Percentiles rank a stretch among this genome's conserved stretches.
Conservation (phyloP, 1,140 invertebrate species). For the Spodoptera litura region DNA sequence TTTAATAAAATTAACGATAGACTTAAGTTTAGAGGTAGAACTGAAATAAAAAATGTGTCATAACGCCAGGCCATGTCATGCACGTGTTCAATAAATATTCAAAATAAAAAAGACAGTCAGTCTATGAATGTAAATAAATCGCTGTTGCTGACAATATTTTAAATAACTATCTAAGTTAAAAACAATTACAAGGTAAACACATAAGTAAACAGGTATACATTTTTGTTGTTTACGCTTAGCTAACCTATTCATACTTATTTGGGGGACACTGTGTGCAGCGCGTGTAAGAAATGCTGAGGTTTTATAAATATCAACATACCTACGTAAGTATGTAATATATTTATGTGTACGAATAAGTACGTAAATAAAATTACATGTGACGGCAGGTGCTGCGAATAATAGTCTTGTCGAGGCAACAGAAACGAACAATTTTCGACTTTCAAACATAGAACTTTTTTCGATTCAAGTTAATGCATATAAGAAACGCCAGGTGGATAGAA, state of each 20-base stretch:
- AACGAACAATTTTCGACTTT: conserved; percentile 4
- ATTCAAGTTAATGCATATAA: conserved; percentile 5
- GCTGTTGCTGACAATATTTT: background rate
- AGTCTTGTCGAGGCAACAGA: conserved; percentile 8
- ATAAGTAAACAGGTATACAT: background rate
- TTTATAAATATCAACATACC: background rate
- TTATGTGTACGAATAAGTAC: too few species aligned
- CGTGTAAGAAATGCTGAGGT: background rate
- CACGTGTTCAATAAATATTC: background rate
- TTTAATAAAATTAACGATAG: too few species aligned
- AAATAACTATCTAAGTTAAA: background rate
- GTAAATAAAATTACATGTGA: conserved; percentile 18
- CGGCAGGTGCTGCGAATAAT: conserved; percentile 29
- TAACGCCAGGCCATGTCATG: too few species aligned
- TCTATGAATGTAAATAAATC: too few species aligned
- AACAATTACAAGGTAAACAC: background rate
- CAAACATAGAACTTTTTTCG: conserved; percentile 10
- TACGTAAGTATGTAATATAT: background rate
- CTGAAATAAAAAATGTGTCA: too few species aligned
- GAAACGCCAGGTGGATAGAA: conserved; percentile 67
- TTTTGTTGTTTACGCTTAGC: background rate
- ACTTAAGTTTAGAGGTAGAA: background rate
- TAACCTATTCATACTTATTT: background rate
- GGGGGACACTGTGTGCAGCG: background rate
- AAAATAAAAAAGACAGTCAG: too few species aligned